Percentiles rank a stretch among this genome's conserved stretches.
Evolutionary conservation across 2,888 invertebrate species (phyloP).

Genomic region (Erannis defoliaria): DNA sequence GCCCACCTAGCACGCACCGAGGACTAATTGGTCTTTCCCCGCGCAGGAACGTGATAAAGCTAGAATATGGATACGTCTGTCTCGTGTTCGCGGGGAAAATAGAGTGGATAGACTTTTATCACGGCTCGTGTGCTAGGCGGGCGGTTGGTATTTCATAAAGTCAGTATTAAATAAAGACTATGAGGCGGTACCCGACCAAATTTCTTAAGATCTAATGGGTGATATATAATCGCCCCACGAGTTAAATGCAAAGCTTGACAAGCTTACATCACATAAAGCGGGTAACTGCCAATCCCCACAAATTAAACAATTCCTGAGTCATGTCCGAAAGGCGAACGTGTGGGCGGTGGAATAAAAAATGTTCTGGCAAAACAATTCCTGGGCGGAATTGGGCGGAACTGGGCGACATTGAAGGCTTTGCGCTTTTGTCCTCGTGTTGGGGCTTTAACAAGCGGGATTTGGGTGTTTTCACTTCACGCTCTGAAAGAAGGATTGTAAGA

Average conservation of each 20-base stretch:
- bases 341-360: constrained; percentile 49
- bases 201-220: too few relatives aligned
- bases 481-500: constrained; percentile 20
- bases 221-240: too few relatives aligned
- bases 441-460: constrained; percentile 46
- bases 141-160: too few relatives aligned
- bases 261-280: not conserved
- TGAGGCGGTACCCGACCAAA: too few relatives aligned
- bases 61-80: too few relatives aligned
- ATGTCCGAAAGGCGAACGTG: constrained; percentile 52
- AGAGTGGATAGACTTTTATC: too few relatives aligned
- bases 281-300: not conserved
- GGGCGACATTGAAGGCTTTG: constrained; percentile 54
- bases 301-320: constrained; percentile 45
- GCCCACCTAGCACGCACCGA: too few relatives aligned
- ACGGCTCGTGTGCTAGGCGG: too few relatives aligned
- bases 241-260: not conserved
- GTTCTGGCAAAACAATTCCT: constrained; percentile 57
- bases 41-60: too few relatives aligned
- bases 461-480: constrained; percentile 42
- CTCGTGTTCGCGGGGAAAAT: too few relatives aligned
- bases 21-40: too few relatives aligned
- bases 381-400: constrained; percentile 47
- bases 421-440: constrained; percentile 53
- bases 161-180: too few relatives aligned